Conservation (phyloP, 2,797 vertebrate genomes). For the Enteromius anoplus region DNA sequence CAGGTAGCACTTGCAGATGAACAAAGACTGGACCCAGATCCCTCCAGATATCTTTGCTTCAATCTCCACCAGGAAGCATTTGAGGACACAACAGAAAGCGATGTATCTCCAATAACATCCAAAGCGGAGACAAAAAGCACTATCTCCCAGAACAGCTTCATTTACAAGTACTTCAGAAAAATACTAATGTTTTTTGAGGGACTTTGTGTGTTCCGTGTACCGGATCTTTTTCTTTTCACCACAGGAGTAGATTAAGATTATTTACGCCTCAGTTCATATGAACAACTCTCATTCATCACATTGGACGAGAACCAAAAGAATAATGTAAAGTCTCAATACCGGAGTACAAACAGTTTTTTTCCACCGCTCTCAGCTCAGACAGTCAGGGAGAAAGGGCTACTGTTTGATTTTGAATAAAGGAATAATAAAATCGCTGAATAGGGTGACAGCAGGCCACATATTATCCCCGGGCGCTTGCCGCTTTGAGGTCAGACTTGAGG, state of each 20-base stretch:
- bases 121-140: not conserved
- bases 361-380: constrained; percentile 11
- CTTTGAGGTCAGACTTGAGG: constrained; percentile 12
- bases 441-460: constrained; percentile 14
- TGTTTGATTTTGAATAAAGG: constrained; percentile 46
- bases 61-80: not conserved
- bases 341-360: constrained; percentile 38
- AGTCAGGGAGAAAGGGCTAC: constrained; percentile 32
- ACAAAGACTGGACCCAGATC: constrained; percentile 1
- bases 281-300: constrained; percentile 58
- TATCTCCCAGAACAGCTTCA: constrained; percentile 11
- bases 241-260: constrained; percentile 56
- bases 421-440: constrained; percentile 33
- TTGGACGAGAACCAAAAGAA: constrained; percentile 44
- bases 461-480: not conserved
- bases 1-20: not conserved
- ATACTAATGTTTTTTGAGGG: constrained; percentile 7
- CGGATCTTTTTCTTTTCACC: constrained; percentile 33
- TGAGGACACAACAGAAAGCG: not conserved
- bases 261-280: constrained; percentile 55
- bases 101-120: not conserved
- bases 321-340: constrained; percentile 46
- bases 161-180: constrained; percentile 21
- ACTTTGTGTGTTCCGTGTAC: constrained; percentile 20
- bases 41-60: not conserved